phyloP scores from a whole-genome alignment of 2,113 vertebrate species.

The Muntiacus muntjak region DNA sequence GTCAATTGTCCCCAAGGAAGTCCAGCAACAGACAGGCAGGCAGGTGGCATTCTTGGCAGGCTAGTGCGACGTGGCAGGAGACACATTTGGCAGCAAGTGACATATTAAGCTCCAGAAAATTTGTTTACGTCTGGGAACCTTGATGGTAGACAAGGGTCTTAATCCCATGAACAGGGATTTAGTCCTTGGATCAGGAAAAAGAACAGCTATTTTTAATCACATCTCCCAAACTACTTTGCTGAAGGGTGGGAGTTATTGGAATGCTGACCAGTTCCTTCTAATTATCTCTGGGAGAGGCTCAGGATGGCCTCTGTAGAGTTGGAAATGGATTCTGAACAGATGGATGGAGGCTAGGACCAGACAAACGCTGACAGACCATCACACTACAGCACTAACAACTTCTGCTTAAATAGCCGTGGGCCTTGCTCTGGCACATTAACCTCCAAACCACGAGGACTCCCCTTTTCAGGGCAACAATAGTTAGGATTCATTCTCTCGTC shows the following conservation, averaged over 20 bases:
- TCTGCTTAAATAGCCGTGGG: constrained; percentile 25
- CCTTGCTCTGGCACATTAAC: constrained; percentile 28
- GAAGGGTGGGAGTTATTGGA: not conserved
- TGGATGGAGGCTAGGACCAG: constrained; percentile 21
- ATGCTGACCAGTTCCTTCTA: not conserved
- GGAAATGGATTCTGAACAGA: constrained; percentile 43
- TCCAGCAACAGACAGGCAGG: constrained; percentile 42
- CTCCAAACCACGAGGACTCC: not conserved
- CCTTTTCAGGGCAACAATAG: not conserved
- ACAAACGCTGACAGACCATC: constrained; percentile 22
- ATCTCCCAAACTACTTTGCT: not conserved
- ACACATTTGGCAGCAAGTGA: constrained; percentile 48
- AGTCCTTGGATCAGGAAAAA: not conserved
- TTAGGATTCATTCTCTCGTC: not conserved
- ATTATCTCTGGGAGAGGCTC: not conserved
- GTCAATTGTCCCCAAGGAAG: constrained; percentile 28
- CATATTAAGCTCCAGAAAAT: constrained; percentile 18
- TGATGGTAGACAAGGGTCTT: not conserved
- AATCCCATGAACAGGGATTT: not conserved
- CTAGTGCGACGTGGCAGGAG: not conserved
- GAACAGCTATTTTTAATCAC: not conserved
- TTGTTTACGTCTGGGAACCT: constrained; percentile 28
- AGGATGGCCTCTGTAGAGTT: not conserved
- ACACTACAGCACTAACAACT: not conserved
- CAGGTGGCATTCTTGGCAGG: constrained; percentile 60